Evolutionary conservation across 2,797 vertebrate species (phyloP).

Genomic region (Streptopelia turtur): DNA sequence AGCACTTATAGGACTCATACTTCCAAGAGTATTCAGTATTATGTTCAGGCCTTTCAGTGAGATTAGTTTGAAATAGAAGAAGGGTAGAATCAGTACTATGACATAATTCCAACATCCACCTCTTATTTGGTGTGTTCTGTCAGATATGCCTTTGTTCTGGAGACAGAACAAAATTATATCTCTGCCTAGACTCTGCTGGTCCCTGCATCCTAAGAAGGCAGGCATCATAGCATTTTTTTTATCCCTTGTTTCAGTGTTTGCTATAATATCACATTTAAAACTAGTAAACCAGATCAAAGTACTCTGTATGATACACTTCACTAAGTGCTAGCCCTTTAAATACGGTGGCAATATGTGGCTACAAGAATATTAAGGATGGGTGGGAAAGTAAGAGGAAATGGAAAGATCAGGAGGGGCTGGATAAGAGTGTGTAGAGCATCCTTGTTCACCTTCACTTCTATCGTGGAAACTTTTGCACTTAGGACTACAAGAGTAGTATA

Average conservation of each 20-base stretch:
- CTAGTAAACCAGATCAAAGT: neutral
- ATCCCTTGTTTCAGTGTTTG: neutral
- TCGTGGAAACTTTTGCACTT: neutral
- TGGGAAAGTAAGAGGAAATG: neutral
- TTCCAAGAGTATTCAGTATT: neutral
- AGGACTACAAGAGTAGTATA: neutral
- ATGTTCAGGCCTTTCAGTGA: neutral
- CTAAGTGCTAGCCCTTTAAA: neutral
- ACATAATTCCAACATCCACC: neutral
- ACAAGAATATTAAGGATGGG: neutral
- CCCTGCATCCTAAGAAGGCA: accelerated
- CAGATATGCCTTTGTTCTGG: neutral
- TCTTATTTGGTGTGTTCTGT: neutral
- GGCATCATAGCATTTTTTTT: accelerated
- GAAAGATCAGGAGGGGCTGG: neutral
- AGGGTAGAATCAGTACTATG: neutral
- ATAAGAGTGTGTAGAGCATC: neutral
- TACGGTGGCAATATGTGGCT: neutral
- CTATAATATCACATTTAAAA: neutral
- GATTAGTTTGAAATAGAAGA: neutral
- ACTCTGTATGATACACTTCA: neutral
- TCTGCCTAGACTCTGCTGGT: neutral
- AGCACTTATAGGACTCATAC: neutral
- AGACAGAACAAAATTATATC: neutral
- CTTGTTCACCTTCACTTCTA: neutral